Conservation (phyloP, 23 tunicate genomes). For the Styela clava region DNA sequence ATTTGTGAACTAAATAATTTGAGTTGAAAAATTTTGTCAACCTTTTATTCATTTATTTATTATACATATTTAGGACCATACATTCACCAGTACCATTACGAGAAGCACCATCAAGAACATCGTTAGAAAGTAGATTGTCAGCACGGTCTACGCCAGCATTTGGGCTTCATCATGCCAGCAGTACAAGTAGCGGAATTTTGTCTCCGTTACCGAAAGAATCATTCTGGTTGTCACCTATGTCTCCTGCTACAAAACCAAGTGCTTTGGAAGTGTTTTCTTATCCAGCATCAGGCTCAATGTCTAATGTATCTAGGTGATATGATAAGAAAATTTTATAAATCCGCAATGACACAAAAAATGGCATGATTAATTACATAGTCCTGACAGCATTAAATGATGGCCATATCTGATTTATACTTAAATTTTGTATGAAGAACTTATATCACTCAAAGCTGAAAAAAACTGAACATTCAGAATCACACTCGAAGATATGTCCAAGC, state of each 20-base stretch:
- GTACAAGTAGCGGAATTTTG: slow-evolving; percentile 43
- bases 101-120: slow-evolving; percentile 19
- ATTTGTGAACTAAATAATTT: too few relatives aligned
- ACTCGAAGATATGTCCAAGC: too few relatives aligned
- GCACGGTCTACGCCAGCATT: slow-evolving; percentile 9
- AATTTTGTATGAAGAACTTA: too few relatives aligned
- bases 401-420: too few relatives aligned
- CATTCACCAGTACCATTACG: background rate
- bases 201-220: slow-evolving; percentile 72
- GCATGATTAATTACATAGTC: background rate
- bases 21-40: too few relatives aligned
- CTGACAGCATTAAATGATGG: too few relatives aligned
- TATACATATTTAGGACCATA: slow-evolving; percentile 1
- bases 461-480: too few relatives aligned
- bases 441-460: too few relatives aligned
- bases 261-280: slow-evolving; percentile 20
- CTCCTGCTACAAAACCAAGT: slow-evolving; percentile 72
- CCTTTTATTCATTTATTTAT: too few relatives aligned
- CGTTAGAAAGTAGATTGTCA: slow-evolving; percentile 21
- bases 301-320: slow-evolving; percentile 1
- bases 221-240: slow-evolving; percentile 85
- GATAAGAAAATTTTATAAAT: background rate
- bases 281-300: slow-evolving; percentile 14
- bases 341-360: background rate
- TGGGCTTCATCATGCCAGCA: background rate